These are phyloP conservation scores for Horisme vitalbata DNA, from an alignment of 2,888 invertebrate species.

Conservation along the genomic window DNA sequence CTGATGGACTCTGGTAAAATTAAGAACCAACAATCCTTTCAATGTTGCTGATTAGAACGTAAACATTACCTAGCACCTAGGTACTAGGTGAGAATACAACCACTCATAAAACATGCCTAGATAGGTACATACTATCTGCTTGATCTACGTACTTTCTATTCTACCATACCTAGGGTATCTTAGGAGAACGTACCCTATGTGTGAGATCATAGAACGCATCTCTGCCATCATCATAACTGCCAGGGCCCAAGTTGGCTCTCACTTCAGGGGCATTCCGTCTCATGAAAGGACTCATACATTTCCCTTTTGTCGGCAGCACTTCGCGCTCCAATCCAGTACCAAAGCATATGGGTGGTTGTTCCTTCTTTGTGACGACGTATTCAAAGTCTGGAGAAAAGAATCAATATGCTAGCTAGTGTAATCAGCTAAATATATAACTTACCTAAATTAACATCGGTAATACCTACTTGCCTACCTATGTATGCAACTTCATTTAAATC, in stretches of 20 bases:
- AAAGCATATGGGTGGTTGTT: constrained; percentile 73
- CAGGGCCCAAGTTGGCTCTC: constrained; percentile 58
- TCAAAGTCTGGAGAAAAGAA: constrained; percentile 68
- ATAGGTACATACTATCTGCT: no score
- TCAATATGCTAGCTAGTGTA: neutral
- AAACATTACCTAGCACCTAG: no score
- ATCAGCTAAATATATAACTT: neutral
- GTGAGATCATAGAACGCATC: constrained; percentile 64
- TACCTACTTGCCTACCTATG: no score
- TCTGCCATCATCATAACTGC: constrained; percentile 50
- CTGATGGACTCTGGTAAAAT: no score
- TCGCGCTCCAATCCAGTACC: constrained; percentile 73
- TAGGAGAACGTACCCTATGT: constrained; percentile 51
- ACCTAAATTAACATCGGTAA: no score
- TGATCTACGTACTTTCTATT: no score
- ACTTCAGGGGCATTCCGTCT: constrained; percentile 56
- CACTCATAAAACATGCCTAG: no score
- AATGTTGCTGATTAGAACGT: no score
- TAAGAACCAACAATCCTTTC: no score
- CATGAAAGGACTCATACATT: constrained; percentile 74
- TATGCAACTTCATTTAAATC: no score
- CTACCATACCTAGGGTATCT: neutral
- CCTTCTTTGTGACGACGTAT: constrained; percentile 79
- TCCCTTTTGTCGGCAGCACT: constrained; percentile 68
- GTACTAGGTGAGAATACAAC: no score